A percentile compares a stretch with the other conserved stretches of the same genome.
phyloP scores from a whole-genome alignment of 2,888 invertebrate species.

The Aphidius colemani region DNA sequence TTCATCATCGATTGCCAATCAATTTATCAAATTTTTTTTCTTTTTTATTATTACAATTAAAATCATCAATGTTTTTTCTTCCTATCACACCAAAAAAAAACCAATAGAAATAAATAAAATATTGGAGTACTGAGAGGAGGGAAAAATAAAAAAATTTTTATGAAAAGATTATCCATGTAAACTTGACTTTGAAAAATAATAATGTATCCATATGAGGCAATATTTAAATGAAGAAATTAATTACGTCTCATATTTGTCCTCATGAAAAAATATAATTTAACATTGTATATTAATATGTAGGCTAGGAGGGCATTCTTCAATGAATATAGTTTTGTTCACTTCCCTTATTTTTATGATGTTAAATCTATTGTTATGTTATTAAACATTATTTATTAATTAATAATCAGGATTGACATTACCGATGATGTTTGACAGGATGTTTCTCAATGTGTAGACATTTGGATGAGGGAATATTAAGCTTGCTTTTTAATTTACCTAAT shows the following conservation, averaged over 20 bases:
- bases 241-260: constrained; percentile 1
- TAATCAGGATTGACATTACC: constrained; percentile 54
- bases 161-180: background rate
- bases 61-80: too few species aligned
- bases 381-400: constrained; percentile 52
- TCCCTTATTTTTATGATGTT: constrained; percentile 29
- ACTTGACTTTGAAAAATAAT: constrained; percentile 3
- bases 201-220: background rate
- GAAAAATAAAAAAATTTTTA: too few species aligned
- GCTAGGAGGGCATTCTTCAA: constrained; percentile 53
- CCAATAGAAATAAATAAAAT: background rate
- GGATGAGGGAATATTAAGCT: constrained; percentile 49
- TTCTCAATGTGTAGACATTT: constrained; percentile 46
- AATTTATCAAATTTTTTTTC: constrained; percentile 33
- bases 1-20: constrained; percentile 50
- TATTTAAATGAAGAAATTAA: background rate
- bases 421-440: constrained; percentile 49
- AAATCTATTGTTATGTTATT: constrained; percentile 56
- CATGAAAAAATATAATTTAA: constrained; percentile 16
- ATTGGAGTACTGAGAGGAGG: background rate
- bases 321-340: constrained; percentile 13
- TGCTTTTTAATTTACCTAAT: constrained; percentile 23
- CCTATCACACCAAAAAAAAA: too few species aligned
- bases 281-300: constrained; percentile 52
- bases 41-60: background rate